A percentile compares a stretch with the other conserved stretches of the same genome.
Conservation (phyloP, 1,140 invertebrate genomes). For the Leptopilina boulardi region DNA sequence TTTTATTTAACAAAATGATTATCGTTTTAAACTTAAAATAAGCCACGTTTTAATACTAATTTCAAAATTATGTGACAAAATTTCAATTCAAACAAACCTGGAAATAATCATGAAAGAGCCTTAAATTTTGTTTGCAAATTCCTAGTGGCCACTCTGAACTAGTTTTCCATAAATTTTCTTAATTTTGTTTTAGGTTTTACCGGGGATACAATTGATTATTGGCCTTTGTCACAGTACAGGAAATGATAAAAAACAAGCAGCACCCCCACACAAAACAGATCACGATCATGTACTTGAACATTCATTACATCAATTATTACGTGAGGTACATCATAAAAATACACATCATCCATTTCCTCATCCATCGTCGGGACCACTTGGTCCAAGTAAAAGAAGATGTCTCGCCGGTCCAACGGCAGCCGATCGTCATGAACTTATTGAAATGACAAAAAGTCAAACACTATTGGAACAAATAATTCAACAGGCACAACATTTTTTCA, state of each 20-base stretch:
- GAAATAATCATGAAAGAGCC: too few species aligned
- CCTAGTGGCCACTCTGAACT: too few species aligned
- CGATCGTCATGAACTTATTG: constrained; percentile 89
- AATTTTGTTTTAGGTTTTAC: constrained; percentile 85
- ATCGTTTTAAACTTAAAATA: too few species aligned
- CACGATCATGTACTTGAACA: constrained; percentile 98
- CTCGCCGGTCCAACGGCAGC: constrained; percentile 93
- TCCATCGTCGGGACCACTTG: constrained; percentile 93
- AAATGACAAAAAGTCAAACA: constrained; percentile 92
- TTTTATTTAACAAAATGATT: too few species aligned
- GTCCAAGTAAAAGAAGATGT: constrained; percentile 91
- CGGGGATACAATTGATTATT: constrained; percentile 92
- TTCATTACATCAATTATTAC: constrained; percentile 93
- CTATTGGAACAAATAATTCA: constrained; percentile 97
- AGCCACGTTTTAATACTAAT: too few species aligned
- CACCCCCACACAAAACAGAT: constrained; percentile 80
- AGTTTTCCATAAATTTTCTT: constrained; percentile 8
- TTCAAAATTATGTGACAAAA: too few species aligned
- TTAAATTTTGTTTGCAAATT: too few species aligned
- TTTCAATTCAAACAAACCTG: too few species aligned
- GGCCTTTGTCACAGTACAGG: constrained; percentile 87
- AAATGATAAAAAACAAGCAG: constrained; percentile 77
- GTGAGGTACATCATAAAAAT: constrained; percentile 94
- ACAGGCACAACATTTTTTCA: constrained; percentile 96
- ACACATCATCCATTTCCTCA: constrained; percentile 96